Percentiles rank a stretch among this genome's conserved stretches.
These are phyloP conservation scores for Cylas formicarius DNA, from an alignment of 1,140 invertebrate genomes.

Conservation along the genomic window DNA sequence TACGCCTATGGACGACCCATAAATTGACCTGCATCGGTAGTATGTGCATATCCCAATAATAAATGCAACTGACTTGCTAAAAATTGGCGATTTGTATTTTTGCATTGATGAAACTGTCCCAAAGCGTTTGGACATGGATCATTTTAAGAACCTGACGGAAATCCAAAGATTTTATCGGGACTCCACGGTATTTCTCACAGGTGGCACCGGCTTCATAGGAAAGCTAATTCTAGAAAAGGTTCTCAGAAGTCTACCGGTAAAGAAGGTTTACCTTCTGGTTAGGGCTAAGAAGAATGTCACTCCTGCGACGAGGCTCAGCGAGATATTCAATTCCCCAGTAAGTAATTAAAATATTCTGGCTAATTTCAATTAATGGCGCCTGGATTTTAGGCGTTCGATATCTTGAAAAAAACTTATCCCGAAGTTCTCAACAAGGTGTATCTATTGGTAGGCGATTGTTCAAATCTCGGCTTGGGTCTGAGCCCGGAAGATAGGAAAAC, in stretches of 20 bases:
- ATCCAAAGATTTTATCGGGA: slow-evolving; percentile 29
- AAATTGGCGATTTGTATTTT: no score
- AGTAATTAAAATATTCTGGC: slow-evolving; percentile 15
- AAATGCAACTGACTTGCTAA: no score
- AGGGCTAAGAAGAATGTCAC: slow-evolving; percentile 67
- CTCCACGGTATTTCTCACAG: slow-evolving; percentile 47
- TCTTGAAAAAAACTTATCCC: slow-evolving; percentile 9
- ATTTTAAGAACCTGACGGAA: no score
- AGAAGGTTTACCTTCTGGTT: slow-evolving; percentile 67
- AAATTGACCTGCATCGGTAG: no score
- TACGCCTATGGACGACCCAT: no score
- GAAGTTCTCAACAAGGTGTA: slow-evolving; percentile 46
- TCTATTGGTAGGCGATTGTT: slow-evolving; percentile 56
- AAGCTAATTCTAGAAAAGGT: slow-evolving; percentile 51
- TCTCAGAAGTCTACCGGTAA: slow-evolving; percentile 40
- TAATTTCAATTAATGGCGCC: no score
- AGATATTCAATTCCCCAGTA: slow-evolving; percentile 56
- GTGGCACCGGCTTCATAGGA: slow-evolving; percentile 61
- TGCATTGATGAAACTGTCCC: no score
- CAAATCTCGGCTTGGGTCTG: slow-evolving; percentile 53
- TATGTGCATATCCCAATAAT: no score
- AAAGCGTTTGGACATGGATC: no score
- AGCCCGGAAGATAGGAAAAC: slow-evolving; percentile 49
- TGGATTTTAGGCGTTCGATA: slow-evolving; percentile 20
- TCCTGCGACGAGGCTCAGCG: slow-evolving; percentile 51